Evolutionary conservation across 2,888 invertebrate genomes (phyloP), one percentile per base, ranked within the genome.

Genomic region (Trichopria drosophilae): DNA sequence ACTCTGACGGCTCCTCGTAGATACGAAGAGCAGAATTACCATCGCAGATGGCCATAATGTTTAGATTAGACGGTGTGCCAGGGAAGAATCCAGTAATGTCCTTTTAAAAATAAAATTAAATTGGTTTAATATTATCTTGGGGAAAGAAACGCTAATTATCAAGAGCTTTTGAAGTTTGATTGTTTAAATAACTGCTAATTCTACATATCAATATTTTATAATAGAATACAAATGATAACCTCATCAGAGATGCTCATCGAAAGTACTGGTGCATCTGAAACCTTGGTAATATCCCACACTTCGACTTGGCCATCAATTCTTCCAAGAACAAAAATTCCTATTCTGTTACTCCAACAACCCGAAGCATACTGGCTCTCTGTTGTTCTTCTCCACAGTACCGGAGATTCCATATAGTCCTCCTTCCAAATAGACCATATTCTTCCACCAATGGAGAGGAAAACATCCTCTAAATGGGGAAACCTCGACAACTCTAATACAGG

Each of bases 371-470:
- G 59, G 6, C 78, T 75, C 48, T 76, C 76, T 3, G 78, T 72
- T 18, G 82, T 77, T 57, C 81, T 82, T 43, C 87, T 81, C 85
- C 86, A 86, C 48, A 86, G 73, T 3, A 89, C 68, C 0, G 89
- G 87, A 1, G 55, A 56, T 40, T 78, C 79, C 23, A 74, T 66
- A 24, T 85, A 79, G 42, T 84, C 81, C 57, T 87, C 85, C 55
- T 77, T 77, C 90, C 90, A 90, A 43, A 90, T 73, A 0, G 88
- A 85, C 66, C 88, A 83, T 36, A 86, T 81, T 72, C 82, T 84
- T 4, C 89, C 87, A 1, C 91, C 91, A 10, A 89, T 82, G 6
- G 88, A 85, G n/a, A 89, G 74, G 23, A 87, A 77, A 4, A 90
- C 67, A 51, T 84, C 77, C 32, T 78, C 77, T 52, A 84, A 78